Base-by-base conservation (phyloP, 1,140 invertebrate species). In the Papilio xuthus region DNA sequence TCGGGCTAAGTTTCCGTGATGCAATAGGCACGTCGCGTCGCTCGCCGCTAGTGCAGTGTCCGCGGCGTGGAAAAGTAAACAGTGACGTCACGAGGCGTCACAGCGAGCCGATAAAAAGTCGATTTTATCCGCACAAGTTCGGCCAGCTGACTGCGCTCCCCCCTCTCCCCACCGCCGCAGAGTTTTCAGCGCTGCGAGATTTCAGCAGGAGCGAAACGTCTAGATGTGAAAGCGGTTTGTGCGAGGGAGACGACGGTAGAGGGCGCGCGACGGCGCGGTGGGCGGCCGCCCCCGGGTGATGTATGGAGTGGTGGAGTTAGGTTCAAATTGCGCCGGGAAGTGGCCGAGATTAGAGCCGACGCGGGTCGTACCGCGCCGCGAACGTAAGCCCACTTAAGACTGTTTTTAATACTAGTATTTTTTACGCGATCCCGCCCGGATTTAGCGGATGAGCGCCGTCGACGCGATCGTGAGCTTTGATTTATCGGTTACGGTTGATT, bases 281-380 rank as follows among this genome's bases (percentile, higher is more conserved):
- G 91, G 88, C 89, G 92, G 89, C 91, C 89, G 87, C 82, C 88
- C 87, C 86, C 88, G 89, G 94, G 95, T 95, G 95, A 95, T 95
- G 95, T 95, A 95, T 95, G 95, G 95, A 95, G 95, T 95, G 94
- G 94, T 94, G 94, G 95, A 95, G 95, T 95, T 95, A 95, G 94
- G 94, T 94, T 95, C 95, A 95, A 95, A 95, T 95, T 95, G 95
- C 94, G 95, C 90, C 94, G 95, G 95, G 95, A 95, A 95, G 95
- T 95, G 95, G 95, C 94, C 95, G 94, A 95, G 95, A 95, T 95
- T 95, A 95, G 93, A 95, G 95, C 87, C 90, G 90, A 89, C 89
- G 91, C 91, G 92, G 91, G 87, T 88, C 89, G 88, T 89, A 86
- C 89, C 91, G 91, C 89, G 92, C 88, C 88, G 90, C 92, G 91